Percentiles rank a stretch among this genome's conserved stretches.
Conservation (phyloP, 2,888 invertebrate genomes). For the Torymus auratus region DNA sequence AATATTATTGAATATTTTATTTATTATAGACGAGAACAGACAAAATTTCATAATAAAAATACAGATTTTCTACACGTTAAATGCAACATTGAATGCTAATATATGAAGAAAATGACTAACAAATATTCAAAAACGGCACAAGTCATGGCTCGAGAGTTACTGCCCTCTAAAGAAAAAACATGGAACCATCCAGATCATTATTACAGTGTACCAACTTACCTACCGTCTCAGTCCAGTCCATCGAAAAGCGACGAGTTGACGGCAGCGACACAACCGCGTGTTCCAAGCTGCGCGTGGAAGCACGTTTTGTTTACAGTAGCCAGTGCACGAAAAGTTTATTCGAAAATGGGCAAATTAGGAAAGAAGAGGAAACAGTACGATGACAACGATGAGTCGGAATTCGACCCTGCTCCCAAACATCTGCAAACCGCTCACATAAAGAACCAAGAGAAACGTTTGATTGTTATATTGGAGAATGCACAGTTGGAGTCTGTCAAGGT, state of each 20-base stretch:
- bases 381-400: conserved; percentile 84
- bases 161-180: conserved; percentile 29
- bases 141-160: conserved; percentile 4
- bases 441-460: conserved; percentile 92
- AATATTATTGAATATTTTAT: too few relatives aligned
- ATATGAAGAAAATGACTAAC: too few relatives aligned
- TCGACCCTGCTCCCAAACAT: conserved; percentile 87
- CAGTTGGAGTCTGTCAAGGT: conserved; percentile 98
- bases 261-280: background rate
- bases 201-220: background rate
- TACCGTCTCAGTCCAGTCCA: background rate
- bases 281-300: conserved; percentile 1
- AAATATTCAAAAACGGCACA: too few relatives aligned
- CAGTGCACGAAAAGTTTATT: conserved; percentile 10
- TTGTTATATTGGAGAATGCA: conserved; percentile 94
- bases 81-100: too few relatives aligned
- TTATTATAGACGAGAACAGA: too few relatives aligned
- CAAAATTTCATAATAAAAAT: too few relatives aligned
- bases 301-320: conserved; percentile 47
- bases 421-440: conserved; percentile 86
- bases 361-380: conserved; percentile 79
- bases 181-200: background rate
- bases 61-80: too few relatives aligned
- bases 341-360: conserved; percentile 74
- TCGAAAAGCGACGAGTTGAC: background rate